phyloP scores from a whole-genome alignment of 2,113 vertebrate genomes.

The Trinectes maculatus region DNA sequence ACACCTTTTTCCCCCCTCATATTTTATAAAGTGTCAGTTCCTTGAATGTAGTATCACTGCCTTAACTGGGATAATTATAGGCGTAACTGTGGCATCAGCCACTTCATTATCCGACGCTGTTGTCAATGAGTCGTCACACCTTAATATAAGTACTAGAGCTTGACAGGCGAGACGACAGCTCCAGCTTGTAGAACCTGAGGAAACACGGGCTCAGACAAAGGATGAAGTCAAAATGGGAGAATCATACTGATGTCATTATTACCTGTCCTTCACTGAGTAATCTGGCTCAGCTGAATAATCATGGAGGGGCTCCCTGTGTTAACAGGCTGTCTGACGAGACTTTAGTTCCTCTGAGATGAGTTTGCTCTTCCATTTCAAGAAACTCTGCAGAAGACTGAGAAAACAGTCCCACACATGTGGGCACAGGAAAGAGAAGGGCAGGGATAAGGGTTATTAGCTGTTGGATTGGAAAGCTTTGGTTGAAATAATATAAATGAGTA shows the following conservation, averaged over 20 bases:
- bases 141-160: slow-evolving; percentile 5
- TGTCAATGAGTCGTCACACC: neutral
- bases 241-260: slow-evolving; percentile 15
- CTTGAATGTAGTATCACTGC: neutral
- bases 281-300: slow-evolving; percentile 10
- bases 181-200: neutral
- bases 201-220: slow-evolving; percentile 9
- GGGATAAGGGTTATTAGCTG: neutral
- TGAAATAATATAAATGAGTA: neutral
- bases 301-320: neutral
- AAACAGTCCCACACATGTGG: neutral
- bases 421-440: neutral
- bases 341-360: slow-evolving; percentile 11
- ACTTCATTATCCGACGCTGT: neutral
- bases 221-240: neutral
- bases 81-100: neutral
- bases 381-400: neutral
- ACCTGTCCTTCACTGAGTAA: slow-evolving; percentile 13
- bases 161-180: neutral
- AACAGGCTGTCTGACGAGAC: slow-evolving; percentile 7
- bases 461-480: neutral
- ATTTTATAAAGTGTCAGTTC: neutral
- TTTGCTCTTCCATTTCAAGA: slow-evolving; percentile 10
- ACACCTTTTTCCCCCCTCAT: neutral
- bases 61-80: neutral